Conservation (phyloP, 2,797 vertebrate species). For the Sternotherus odoratus region DNA sequence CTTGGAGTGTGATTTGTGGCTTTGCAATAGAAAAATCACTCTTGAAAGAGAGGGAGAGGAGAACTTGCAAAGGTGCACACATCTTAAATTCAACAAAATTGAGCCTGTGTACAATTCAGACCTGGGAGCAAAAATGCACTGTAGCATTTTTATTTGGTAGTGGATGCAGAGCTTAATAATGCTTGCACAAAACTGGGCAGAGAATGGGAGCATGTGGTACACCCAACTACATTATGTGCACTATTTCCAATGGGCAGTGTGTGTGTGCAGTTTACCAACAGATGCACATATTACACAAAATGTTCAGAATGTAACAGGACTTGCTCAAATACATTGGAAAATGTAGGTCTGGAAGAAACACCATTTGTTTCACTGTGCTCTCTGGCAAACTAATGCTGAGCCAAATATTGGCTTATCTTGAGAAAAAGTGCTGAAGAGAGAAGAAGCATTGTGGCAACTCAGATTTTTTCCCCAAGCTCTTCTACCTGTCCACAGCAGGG, state of each 20-base stretch:
- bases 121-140: conserved; percentile 33
- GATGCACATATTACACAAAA: neutral
- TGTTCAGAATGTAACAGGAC: neutral
- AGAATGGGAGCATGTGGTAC: neutral
- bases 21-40: conserved; percentile 60
- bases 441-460: neutral
- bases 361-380: neutral
- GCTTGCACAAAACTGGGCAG: neutral
- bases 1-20: conserved; percentile 42
- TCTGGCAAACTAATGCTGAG: neutral
- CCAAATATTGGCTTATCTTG: neutral
- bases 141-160: neutral
- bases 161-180: conserved; percentile 20
- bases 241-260: neutral
- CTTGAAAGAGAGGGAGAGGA: conserved; percentile 48
- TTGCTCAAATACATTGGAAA: neutral
- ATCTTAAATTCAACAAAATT: conserved; percentile 31
- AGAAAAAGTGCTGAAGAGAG: accelerated
- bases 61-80: conserved; percentile 59
- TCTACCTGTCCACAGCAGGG: neutral
- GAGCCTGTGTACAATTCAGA: conserved; percentile 15
- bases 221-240: neutral
- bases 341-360: neutral
- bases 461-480: too few species aligned
- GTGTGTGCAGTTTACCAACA: neutral